A percentile compares a stretch with the other conserved stretches of the same genome.
phyloP scores from a whole-genome alignment of 1,140 invertebrate species.

The Chymomyza costata region DNA sequence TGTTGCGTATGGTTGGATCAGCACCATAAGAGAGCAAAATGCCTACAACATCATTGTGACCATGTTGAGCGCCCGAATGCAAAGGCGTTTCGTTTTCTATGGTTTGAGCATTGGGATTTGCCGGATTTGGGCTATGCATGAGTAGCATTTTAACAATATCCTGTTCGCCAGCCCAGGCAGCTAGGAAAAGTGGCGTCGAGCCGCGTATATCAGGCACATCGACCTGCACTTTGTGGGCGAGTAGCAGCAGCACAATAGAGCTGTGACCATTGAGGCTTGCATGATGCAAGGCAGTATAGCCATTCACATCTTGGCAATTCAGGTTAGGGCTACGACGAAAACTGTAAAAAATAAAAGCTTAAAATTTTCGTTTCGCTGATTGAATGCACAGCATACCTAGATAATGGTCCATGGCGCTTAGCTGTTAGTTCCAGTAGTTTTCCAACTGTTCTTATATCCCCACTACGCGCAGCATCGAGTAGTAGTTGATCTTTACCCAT shows the following conservation, averaged over 20 bases:
- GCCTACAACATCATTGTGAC: constrained; percentile 90
- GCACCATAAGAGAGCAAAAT: constrained; percentile 90
- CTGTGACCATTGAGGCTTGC: constrained; percentile 94
- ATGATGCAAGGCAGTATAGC: constrained; percentile 95
- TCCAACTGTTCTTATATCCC: constrained; percentile 90
- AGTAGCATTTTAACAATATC: constrained; percentile 89
- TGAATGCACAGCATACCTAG: constrained; percentile 85
- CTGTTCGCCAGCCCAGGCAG: constrained; percentile 91
- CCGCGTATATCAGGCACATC: constrained; percentile 90
- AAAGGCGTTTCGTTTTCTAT: constrained; percentile 94
- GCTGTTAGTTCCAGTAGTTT: constrained; percentile 91
- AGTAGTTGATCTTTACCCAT: constrained; percentile 96
- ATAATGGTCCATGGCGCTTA: constrained; percentile 93
- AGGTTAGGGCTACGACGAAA: constrained; percentile 90
- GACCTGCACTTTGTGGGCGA: constrained; percentile 90
- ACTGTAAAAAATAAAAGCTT: constrained; percentile 76
- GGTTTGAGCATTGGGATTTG: constrained; percentile 91
- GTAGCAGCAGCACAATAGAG: constrained; percentile 89
- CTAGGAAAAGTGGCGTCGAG: constrained; percentile 90
- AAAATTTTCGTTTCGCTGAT: not conserved
- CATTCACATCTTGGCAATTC: constrained; percentile 94
- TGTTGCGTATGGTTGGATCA: constrained; percentile 93
- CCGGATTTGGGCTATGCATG: constrained; percentile 82
- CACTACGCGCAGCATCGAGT: constrained; percentile 93
- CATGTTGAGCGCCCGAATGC: constrained; percentile 96